phyloP scores from a whole-genome alignment of 2,113 vertebrate genomes.

The Lophochroa leadbeateri region DNA sequence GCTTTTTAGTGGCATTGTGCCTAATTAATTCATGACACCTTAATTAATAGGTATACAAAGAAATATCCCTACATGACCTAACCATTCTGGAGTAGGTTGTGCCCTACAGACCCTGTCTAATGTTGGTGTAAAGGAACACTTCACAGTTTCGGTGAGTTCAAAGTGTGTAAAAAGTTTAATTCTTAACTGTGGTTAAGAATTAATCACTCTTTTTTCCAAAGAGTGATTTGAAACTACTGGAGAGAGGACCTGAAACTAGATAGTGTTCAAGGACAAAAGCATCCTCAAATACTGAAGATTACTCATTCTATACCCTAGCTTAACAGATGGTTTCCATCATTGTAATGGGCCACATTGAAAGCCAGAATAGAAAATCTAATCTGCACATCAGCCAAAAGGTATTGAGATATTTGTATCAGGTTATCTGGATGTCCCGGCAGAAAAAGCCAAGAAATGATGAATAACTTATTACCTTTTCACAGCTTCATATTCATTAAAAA shows the following conservation, averaged over 20 bases:
- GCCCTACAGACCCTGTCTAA: not conserved
- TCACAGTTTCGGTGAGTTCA: not conserved
- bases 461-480: not conserved
- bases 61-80: conserved; percentile 25
- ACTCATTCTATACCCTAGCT: not conserved
- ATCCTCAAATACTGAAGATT: not conserved
- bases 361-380: not conserved
- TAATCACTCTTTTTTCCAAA: not conserved
- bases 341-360: not conserved
- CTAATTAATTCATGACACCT: conserved; percentile 44
- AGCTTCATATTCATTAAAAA: not conserved
- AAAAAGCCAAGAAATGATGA: not conserved
- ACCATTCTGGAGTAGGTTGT: not conserved
- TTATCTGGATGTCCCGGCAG: not conserved
- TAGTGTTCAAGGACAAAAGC: not conserved
- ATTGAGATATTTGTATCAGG: not conserved
- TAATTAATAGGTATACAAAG: conserved; percentile 51
- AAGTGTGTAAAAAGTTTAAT: not conserved
- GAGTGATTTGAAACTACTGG: not conserved
- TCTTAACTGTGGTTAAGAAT: not conserved
- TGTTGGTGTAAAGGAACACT: not conserved
- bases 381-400: not conserved
- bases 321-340: not conserved
- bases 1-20: conserved; percentile 44
- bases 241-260: not conserved